These are phyloP conservation scores for Brachionus rotundiformis DNA, from an alignment of 1,140 invertebrate species.

Conservation along the genomic window DNA sequence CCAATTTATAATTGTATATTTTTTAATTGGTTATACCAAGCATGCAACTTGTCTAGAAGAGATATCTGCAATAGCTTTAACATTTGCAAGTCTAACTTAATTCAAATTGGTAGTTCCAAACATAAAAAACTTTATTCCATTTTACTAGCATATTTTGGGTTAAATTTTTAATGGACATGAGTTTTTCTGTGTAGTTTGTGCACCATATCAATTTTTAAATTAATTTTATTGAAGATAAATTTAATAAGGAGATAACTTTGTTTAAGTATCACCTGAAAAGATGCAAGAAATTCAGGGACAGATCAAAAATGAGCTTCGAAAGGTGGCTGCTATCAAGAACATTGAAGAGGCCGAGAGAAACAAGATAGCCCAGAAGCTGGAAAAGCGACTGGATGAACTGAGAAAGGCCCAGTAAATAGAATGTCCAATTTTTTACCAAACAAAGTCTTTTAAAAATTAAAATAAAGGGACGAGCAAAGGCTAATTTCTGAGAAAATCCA, in stretches of 20 bases:
- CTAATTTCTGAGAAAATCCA: constrained; percentile 79
- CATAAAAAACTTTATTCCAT: too few relatives aligned
- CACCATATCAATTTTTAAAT: neutral
- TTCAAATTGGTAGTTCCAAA: too few relatives aligned
- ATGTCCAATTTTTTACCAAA: neutral
- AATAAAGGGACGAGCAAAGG: constrained; percentile 67
- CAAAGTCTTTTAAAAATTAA: neutral
- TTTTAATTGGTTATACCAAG: too few relatives aligned
- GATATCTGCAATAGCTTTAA: too few relatives aligned
- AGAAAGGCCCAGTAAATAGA: constrained; percentile 65
- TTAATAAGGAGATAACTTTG: neutral
- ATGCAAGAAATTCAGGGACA: constrained; percentile 42
- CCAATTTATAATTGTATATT: too few relatives aligned
- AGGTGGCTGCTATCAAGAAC: constrained; percentile 66
- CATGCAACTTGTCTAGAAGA: too few relatives aligned
- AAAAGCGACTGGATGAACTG: constrained; percentile 68
- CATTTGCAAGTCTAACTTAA: too few relatives aligned
- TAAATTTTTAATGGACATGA: too few relatives aligned
- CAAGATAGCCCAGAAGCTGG: constrained; percentile 74
- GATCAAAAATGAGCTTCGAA: constrained; percentile 57
- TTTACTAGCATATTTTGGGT: too few relatives aligned
- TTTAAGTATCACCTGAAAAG: constrained; percentile 53
- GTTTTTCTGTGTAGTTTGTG: neutral
- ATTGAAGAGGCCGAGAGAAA: constrained; percentile 68
- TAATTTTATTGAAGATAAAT: neutral